Base-by-base conservation (phyloP, 2,888 invertebrate genomes). In the Drosophila koepferae region DNA sequence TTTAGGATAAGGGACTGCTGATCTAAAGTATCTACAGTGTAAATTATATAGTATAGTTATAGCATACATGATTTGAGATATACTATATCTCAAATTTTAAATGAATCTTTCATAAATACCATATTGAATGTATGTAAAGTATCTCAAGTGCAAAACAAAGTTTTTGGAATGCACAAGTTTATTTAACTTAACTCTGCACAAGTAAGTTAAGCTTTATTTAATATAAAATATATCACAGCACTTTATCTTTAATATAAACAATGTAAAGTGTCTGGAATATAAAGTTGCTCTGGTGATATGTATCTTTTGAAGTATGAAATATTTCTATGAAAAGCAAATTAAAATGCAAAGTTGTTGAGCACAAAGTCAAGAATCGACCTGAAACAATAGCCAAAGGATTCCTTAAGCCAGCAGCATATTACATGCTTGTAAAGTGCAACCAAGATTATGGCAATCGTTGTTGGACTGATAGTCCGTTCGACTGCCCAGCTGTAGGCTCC, bases 351-450 rank as follows among this genome's bases (percentile, higher is more conserved):
- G 3, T 36, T 3, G 34, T 12, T 55, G 7, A 63, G 9, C 34
- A 12, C 28, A 5, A 14, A 3, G 14, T 34, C 20, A 14, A 59
- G 20, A 56, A 31, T 28, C 41, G 34, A 20, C 3, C 40, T 43
- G 44, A 31, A 54, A 41, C 63, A 56, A 68, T 66, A 64, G 56
- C 82, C 68, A 82, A 85, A 85, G 72, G 65, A 58, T 53, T 20
- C 68, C 59, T 74, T 59, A 62, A 41, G 77, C 72, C 68, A 68
- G 41, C 74, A 69, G 80, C 79, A 74, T 67, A 71, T 64, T 56
- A 7, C 34, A 36, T 49, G 43, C 68, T 65, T 82, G 88, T 78
- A 80, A 82, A 78, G 65, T 56, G 64, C 70, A 53, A 67, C 58
- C 74, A 63, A 71, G 56, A 77, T 67, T 61, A 82, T 60, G 74